These are phyloP conservation scores for Psilanteris sp. DNA, from an alignment of 1,140 invertebrate species.

Conservation along the genomic window DNA sequence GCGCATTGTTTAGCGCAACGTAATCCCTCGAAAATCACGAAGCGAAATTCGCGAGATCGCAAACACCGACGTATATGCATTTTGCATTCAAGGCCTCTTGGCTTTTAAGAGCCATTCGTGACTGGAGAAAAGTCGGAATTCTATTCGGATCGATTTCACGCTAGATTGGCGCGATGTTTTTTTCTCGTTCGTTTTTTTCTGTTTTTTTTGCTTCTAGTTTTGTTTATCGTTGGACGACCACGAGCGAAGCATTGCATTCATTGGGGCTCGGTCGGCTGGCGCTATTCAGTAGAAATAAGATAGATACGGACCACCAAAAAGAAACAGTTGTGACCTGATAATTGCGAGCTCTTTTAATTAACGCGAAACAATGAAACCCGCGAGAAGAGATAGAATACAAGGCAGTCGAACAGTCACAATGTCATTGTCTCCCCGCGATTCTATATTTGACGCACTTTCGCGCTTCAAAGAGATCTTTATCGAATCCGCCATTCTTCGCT, in stretches of 20 bases:
- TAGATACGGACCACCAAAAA: constrained; percentile 15
- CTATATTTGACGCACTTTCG: constrained; percentile 44
- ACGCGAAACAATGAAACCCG: constrained; percentile 41
- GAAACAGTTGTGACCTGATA: constrained; percentile 47
- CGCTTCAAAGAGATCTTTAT: constrained; percentile 53
- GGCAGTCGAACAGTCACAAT: constrained; percentile 35
- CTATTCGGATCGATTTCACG: too few species aligned
- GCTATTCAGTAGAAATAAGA: constrained; percentile 2
- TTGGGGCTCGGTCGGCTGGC: constrained; percentile 14
- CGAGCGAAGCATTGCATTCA: constrained; percentile 37
- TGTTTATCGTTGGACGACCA: constrained; percentile 25
- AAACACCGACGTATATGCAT: too few species aligned
- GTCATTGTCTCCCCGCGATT: constrained; percentile 40
- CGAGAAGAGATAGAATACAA: constrained; percentile 33
- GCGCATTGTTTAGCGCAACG: too few species aligned
- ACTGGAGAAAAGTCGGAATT: too few species aligned
- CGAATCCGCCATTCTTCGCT: constrained; percentile 49
- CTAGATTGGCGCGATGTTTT: too few species aligned
- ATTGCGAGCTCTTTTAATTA: constrained; percentile 56
- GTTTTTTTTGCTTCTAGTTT: too few species aligned
- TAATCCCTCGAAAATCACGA: too few species aligned
- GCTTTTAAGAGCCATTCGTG: too few species aligned
- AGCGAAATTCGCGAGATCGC: too few species aligned
- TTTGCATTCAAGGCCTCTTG: too few species aligned
- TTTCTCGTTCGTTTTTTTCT: constrained; percentile 15